Evolutionary conservation across 2,113 vertebrate species (phyloP).

Genomic region (Chloebia gouldiae): DNA sequence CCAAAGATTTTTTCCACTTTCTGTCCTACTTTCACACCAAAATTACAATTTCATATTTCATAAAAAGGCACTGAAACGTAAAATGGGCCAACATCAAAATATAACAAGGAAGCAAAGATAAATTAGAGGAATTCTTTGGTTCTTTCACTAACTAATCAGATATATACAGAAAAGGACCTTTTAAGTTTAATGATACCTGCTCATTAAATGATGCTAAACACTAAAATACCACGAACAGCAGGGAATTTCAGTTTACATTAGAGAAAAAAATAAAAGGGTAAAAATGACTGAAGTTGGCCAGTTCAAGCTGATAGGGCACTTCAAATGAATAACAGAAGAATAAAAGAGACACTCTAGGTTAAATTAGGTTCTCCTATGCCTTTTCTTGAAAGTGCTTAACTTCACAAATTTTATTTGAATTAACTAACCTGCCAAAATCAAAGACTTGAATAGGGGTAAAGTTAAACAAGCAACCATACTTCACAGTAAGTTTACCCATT

Average conservation of each 20-base stretch:
- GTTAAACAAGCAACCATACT: constrained; percentile 91
- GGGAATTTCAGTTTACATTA: constrained; percentile 97
- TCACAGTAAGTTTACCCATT: constrained; percentile 94
- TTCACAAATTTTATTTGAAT: constrained; percentile 96
- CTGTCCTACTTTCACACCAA: constrained; percentile 61
- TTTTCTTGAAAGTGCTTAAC: constrained; percentile 86
- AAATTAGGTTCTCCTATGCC: constrained; percentile 93
- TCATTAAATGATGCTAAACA: constrained; percentile 91
- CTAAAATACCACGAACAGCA: constrained; percentile 89
- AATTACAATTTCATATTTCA: constrained; percentile 77
- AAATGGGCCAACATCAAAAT: constrained; percentile 78
- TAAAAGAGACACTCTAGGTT: constrained; percentile 95
- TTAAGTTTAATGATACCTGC: constrained; percentile 95
- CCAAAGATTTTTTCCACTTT: constrained; percentile 47
- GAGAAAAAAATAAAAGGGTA: constrained; percentile 90
- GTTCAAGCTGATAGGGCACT: constrained; percentile 98
- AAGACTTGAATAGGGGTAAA: constrained; percentile 87
- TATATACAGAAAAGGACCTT: constrained; percentile 83
- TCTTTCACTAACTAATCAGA: constrained; percentile 82
- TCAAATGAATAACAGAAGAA: constrained; percentile 92
- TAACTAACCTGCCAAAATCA: constrained; percentile 94
- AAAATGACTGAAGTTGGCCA: constrained; percentile 98
- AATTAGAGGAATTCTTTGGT: constrained; percentile 82
- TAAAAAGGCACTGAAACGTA: constrained; percentile 72
- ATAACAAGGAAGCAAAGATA: constrained; percentile 77